phyloP scores from a whole-genome alignment of 2,888 invertebrate species.

The Thereva nobilitata region DNA sequence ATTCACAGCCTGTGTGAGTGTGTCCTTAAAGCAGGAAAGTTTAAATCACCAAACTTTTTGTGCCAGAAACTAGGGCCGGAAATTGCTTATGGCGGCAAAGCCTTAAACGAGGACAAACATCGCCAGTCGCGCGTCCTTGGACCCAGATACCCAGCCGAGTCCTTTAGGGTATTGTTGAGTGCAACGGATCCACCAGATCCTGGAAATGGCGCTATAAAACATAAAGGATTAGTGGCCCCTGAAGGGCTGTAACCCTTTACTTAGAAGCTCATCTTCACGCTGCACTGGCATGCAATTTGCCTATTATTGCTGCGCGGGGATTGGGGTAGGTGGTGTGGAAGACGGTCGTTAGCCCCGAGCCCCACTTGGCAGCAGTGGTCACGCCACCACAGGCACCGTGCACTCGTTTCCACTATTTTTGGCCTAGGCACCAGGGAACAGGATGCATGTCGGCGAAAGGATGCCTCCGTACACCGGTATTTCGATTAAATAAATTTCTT shows the following conservation, averaged over 20 bases:
- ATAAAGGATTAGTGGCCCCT: conserved; percentile 11
- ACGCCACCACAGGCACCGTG: background rate
- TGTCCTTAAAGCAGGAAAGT: conserved; percentile 11
- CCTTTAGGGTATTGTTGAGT: too few relatives aligned
- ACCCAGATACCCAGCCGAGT: background rate
- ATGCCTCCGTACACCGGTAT: too few relatives aligned
- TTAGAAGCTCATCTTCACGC: conserved; percentile 4
- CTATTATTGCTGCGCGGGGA: background rate
- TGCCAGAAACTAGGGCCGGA: conserved; percentile 3
- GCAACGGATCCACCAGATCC: too few relatives aligned
- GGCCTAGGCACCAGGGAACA: too few relatives aligned
- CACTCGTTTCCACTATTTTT: too few relatives aligned
- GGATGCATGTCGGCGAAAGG: too few relatives aligned
- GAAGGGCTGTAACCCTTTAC: background rate
- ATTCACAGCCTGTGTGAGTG: background rate
- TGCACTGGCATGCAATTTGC: conserved; percentile 11
- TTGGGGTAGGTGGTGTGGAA: background rate
- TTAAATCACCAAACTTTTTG: conserved; percentile 19
- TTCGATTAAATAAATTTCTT: too few relatives aligned
- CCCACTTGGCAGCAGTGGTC: background rate
- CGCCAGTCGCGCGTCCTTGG: background rate
- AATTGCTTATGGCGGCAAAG: conserved; percentile 9
- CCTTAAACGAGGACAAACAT: background rate
- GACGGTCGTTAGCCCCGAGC: too few relatives aligned
- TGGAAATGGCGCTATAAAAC: conserved; percentile 16